These are phyloP conservation scores for Diaperis boleti DNA, from an alignment of 2,888 invertebrate genomes.

Conservation along the genomic window DNA sequence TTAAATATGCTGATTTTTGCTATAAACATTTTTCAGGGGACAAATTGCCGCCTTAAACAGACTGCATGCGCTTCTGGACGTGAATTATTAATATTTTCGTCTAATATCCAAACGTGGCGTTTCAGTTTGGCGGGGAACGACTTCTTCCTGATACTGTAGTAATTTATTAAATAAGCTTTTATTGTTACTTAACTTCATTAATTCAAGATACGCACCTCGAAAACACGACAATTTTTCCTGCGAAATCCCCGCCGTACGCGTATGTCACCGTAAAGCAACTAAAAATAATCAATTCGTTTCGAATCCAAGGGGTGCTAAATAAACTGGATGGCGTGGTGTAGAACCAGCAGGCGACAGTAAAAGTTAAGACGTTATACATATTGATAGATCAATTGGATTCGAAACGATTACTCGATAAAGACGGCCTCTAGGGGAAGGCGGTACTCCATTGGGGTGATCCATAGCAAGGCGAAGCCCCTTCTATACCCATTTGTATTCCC, in stretches of 20 bases:
- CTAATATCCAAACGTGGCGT: slow-evolving; percentile 1
- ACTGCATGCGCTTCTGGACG: slow-evolving; percentile 14
- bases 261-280: slow-evolving; percentile 41
- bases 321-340: slow-evolving; percentile 38
- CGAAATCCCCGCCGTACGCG: too few species aligned
- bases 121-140: not conserved
- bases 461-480: slow-evolving; percentile 54
- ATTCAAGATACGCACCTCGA: too few species aligned
- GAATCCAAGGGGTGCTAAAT: slow-evolving; percentile 52
- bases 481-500: slow-evolving; percentile 57
- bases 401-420: slow-evolving; percentile 66
- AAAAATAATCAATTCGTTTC: slow-evolving; percentile 50
- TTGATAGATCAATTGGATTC: slow-evolving; percentile 67
- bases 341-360: slow-evolving; percentile 52
- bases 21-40: slow-evolving; percentile 42
- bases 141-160: too few species aligned
- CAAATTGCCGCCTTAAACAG: slow-evolving; percentile 38
- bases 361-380: slow-evolving; percentile 67
- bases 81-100: slow-evolving; percentile 42
- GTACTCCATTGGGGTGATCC: slow-evolving; percentile 59
- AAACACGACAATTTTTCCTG: too few species aligned
- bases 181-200: too few species aligned
- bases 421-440: slow-evolving; percentile 58
- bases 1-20: slow-evolving; percentile 58
- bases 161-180: too few species aligned